Evolutionary conservation across 2,797 vertebrate species (phyloP), one percentile per base, ranked within the genome.

Genomic region (Eulemur coronatus): DNA sequence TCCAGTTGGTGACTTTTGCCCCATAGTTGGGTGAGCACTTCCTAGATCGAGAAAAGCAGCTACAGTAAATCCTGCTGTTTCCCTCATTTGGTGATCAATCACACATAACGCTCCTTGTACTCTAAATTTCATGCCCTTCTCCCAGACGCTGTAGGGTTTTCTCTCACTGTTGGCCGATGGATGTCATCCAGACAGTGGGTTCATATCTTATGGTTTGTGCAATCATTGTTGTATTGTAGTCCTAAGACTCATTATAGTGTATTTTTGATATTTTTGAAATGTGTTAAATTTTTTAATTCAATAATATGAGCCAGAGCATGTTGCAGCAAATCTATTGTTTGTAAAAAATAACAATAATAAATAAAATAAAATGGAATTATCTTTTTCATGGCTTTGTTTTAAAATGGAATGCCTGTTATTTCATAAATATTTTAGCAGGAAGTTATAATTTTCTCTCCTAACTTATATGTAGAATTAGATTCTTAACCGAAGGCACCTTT

Each of bases 221-320:
- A 97, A 12, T 98, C 15, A 7, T 93, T 84, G 82, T 98, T 22
- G 87, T 96, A 1, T 95, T 96, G 96, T 97, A 98, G 76, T 98
- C 97, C 97, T 95, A 98, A 98, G 87, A 97, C 93, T 97, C 91
- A 94, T 97, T 93, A 98, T 95, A 96, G 91, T 97, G 95, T 98
- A 96, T 97, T 98, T 98, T 98, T 96, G 96, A 97, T 96, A 96
- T 96, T 97, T 98, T 98, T 98, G 95, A 98, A 98, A 97, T 95
- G 97, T 97, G 88, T 97, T 97, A 97, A 89, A 94, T 96, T 98
- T 98, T 98, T 98, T 98, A 98, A 97, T 97, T 97, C 97, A 72
- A 97, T 98, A 98, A 98, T 96, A 86, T 70, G 95, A 98, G 97
- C 95, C 97, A 96, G 93, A 1, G 97, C 98, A 98, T 98, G 98